A percentile compares a stretch with the other conserved stretches of the same genome.
phyloP scores from a whole-genome alignment of 2,113 vertebrate species.

The Cichladusa arquata region DNA sequence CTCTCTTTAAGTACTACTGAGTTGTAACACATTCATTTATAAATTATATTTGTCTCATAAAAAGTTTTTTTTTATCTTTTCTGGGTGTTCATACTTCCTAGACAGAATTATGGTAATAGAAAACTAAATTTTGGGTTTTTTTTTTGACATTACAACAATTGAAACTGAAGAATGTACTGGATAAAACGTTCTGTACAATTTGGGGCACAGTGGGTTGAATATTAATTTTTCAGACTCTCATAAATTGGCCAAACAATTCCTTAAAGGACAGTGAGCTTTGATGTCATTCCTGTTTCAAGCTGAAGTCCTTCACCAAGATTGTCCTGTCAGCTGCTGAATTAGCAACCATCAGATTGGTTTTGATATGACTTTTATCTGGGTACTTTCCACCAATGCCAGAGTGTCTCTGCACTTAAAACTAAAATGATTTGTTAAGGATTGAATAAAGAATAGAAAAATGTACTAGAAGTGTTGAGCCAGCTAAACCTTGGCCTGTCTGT shows the following conservation, averaged over 20 bases:
- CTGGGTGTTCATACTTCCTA: not conserved
- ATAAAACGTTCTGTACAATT: not conserved
- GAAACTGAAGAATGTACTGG: not conserved
- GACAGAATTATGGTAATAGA: not conserved
- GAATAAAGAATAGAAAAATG: not conserved
- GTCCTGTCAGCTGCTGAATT: not conserved
- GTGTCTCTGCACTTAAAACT: not conserved
- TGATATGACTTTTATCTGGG: not conserved
- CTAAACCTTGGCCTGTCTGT: not conserved
- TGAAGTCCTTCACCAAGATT: not conserved
- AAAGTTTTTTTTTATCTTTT: not conserved
- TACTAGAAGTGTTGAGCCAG: not conserved
- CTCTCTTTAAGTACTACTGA: not conserved
- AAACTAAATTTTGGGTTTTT: not conserved
- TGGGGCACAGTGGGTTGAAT: not conserved
- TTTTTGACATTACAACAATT: not conserved
- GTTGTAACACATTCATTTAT: not conserved
- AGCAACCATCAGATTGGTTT: not conserved
- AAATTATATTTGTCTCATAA: not conserved
- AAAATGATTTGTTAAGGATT: not conserved
- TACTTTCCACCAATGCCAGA: not conserved
- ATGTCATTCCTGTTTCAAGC: not conserved
- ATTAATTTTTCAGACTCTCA: not conserved
- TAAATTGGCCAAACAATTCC: not conserved
- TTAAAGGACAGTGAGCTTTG: not conserved